phyloP scores from a whole-genome alignment of 2,113 vertebrate genomes.

The Brienomyrus brachyistius region DNA sequence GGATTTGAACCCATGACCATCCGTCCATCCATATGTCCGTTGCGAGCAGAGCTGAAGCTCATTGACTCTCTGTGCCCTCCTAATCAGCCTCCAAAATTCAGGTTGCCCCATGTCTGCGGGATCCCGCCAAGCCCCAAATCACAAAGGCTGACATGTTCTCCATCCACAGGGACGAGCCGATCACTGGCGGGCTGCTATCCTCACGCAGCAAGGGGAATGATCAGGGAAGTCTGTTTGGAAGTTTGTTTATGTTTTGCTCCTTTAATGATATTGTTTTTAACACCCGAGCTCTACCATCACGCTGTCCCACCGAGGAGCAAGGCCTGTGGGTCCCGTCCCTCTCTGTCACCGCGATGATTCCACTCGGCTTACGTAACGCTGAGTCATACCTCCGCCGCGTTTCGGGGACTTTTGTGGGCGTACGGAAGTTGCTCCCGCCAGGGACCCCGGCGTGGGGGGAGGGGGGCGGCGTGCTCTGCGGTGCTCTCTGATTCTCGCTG shows the following conservation, averaged over 20 bases:
- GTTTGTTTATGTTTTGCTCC: background rate
- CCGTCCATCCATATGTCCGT: background rate
- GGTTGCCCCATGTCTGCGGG: background rate
- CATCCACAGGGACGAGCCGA: background rate
- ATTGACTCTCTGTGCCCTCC: background rate
- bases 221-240: background rate
- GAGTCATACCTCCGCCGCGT: slow-evolving; percentile 53
- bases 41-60: background rate
- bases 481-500: slow-evolving; percentile 36
- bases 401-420: slow-evolving; percentile 22
- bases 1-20: background rate
- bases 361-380: slow-evolving; percentile 39
- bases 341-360: background rate
- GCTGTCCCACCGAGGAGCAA: background rate
- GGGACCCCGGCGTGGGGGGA: slow-evolving; percentile 32
- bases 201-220: background rate
- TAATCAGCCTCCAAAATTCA: background rate
- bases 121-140: background rate
- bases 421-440: slow-evolving; percentile 12
- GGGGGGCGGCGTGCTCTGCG: slow-evolving; percentile 32
- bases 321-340: background rate
- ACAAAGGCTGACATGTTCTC: background rate
- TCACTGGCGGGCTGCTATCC: background rate
- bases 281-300: background rate
- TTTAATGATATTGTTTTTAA: background rate